phyloP scores from a whole-genome alignment of 2,113 vertebrate species.

The Dicerorhinus sumatrensis region DNA sequence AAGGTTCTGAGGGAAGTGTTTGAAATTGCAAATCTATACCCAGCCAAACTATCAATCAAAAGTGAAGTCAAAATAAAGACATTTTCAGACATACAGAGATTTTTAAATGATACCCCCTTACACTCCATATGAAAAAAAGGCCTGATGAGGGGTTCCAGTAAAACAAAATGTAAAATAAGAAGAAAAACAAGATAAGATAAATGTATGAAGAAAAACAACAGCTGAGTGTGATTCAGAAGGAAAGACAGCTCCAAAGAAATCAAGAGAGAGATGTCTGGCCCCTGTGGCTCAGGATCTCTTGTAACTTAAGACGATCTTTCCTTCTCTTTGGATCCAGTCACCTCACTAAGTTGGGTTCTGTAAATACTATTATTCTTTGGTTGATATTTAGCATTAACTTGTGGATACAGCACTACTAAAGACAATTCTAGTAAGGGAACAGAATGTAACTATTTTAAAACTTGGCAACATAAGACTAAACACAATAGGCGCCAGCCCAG shows the following conservation, averaged over 20 bases:
- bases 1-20: not conserved
- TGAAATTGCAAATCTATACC: conserved; percentile 7
- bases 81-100: not conserved
- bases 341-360: not conserved
- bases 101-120: not conserved
- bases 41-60: conserved; percentile 24
- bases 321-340: not conserved
- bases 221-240: not conserved
- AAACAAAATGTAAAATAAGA: not conserved
- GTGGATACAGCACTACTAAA: not conserved
- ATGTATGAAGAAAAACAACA: not conserved
- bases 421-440: not conserved
- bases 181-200: conserved; percentile 19
- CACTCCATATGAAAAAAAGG: not conserved
- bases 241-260: not conserved
- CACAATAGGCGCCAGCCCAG: not conserved
- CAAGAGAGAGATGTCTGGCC: not conserved
- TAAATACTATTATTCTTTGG: not conserved
- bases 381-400: conserved; percentile 9
- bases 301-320: not conserved
- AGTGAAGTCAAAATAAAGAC: conserved; percentile 5
- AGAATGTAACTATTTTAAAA: conserved; percentile 1
- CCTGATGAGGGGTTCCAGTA: not conserved
- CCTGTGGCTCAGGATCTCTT: not conserved
- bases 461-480: conserved; percentile 33